These are phyloP conservation scores for Onthophagus taurus DNA, from an alignment of 1,140 invertebrate species.

Conservation along the genomic window DNA sequence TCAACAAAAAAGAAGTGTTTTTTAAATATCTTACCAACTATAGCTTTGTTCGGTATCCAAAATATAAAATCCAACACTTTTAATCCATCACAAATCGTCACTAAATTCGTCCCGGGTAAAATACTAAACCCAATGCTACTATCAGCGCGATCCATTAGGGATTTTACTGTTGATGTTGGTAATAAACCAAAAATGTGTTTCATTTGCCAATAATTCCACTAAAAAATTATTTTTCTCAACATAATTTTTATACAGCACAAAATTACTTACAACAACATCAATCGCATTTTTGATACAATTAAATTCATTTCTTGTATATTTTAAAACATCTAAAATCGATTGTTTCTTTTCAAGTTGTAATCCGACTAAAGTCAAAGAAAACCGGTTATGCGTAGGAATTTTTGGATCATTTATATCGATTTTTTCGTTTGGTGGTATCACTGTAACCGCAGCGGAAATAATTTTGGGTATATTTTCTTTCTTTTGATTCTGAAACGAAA, in stretches of 20 bases:
- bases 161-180: background rate
- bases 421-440: background rate
- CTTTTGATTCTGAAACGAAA: too few relatives aligned
- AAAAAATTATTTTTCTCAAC: background rate
- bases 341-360: background rate
- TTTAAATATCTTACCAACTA: background rate
- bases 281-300: background rate
- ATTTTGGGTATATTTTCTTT: background rate
- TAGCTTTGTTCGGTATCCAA: background rate
- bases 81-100: background rate
- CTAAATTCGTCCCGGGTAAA: background rate
- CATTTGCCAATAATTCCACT: background rate
- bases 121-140: background rate
- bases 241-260: background rate
- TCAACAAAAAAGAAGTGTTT: too few relatives aligned
- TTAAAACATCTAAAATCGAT: background rate
- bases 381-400: background rate
- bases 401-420: background rate
- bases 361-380: background rate
- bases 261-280: background rate
- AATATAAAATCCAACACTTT: background rate
- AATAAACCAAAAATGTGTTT: background rate
- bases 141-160: background rate
- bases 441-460: background rate
- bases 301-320: background rate